Conservation (phyloP, 2,113 vertebrate genomes). For the Embiotoca jacksoni region DNA sequence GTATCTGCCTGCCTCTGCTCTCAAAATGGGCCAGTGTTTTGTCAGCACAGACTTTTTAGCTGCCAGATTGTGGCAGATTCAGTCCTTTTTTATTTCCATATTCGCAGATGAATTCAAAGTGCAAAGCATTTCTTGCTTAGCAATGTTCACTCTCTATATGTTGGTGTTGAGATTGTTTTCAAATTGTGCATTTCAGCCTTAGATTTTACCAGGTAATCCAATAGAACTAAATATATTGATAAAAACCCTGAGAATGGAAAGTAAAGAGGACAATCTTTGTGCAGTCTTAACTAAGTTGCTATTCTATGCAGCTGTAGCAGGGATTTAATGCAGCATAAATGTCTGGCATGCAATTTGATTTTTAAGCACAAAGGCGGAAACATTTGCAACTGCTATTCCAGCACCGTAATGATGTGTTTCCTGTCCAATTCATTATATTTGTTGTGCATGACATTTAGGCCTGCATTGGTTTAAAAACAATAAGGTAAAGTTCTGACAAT, state of each 20-base stretch:
- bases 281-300: background rate
- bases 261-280: background rate
- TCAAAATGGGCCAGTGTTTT: conserved; percentile 69
- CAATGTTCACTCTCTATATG: background rate
- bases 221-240: background rate
- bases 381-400: background rate
- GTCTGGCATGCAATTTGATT: background rate
- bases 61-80: conserved; percentile 47
- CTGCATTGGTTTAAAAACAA: background rate
- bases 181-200: conserved; percentile 1
- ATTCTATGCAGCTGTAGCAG: background rate
- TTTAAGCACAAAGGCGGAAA: conserved; percentile 1
- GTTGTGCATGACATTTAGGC: background rate
- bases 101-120: conserved; percentile 36
- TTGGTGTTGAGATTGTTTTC: background rate
- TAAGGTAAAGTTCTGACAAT: background rate
- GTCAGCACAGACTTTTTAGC: conserved; percentile 54
- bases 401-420: background rate
- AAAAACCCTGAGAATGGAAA: background rate
- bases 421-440: background rate
- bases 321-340: background rate
- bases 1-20: conserved; percentile 74
- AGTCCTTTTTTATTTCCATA: conserved; percentile 33
- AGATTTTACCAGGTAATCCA: background rate
- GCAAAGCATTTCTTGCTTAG: conserved; percentile 27